Base-by-base conservation (phyloP, 1,140 invertebrate genomes). In the Drosophila prosaltans region DNA sequence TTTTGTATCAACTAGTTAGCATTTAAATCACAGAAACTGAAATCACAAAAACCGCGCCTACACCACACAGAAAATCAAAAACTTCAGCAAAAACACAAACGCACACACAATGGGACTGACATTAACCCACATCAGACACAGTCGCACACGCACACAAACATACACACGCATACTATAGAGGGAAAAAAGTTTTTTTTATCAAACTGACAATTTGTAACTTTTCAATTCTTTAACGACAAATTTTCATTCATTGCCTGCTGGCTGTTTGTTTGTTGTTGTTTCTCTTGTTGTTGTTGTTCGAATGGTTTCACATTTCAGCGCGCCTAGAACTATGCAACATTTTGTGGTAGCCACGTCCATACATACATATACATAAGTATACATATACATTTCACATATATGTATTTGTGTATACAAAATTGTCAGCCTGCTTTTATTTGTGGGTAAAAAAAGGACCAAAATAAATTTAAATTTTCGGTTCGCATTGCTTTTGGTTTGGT, bases 51-150 rank as follows among this genome's bases (percentile, higher is more conserved):
- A 59, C 57, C 57, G 57, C 57, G 57, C 16, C 32, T 24, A 59
- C 32, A 21, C 16, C 57, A 36, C 16, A 36, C 16, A 39, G 16
- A 59, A 59, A 59, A 40, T 40, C 57, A 39, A 59, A 36, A 59
- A 59, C 57, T 59, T 59, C 10, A 9, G 32, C 32, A 16, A 21
- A 59, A 59, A 40, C 8, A 59, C 32, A 32, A 1, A 10, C 57
- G 30, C 6, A 59, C 11, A 57, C 41, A n/a, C 41, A 45, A 45
- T 61, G 72, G 26, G 74, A 55, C 74, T 70, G 67, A 74, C 74
- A 77, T 55, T 39, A 58, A 75, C 75, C 73, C 73, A 75, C 30
- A 21, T 57, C 21, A 45, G 60, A 51, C 21, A 69, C 43, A 69
- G 16, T 28, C 59, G 58, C 55, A 40, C 59, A 48, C 59, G 43